Percentiles rank a stretch among this genome's conserved stretches.
Conservation (phyloP, 2,113 vertebrate genomes). For the Pristiophorus japonicus region DNA sequence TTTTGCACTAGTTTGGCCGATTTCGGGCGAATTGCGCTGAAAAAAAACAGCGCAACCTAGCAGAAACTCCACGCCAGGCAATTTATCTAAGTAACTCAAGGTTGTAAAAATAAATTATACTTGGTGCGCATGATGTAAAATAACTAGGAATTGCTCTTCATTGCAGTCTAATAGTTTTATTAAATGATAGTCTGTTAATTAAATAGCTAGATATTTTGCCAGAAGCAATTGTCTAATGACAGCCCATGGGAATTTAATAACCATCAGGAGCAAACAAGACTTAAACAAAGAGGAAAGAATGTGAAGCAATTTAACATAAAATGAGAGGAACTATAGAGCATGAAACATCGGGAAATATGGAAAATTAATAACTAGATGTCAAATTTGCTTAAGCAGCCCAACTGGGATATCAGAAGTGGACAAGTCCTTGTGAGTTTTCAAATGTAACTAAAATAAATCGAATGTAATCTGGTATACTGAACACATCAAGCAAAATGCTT, state of each 20-base stretch:
- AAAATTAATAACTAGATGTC: conserved; percentile 19
- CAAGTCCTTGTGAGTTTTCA: background rate
- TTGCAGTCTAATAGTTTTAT: background rate
- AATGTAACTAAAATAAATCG: conserved; percentile 7
- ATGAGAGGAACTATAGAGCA: background rate
- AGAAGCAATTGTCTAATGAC: background rate
- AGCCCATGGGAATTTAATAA: background rate
- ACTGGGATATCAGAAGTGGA: conserved; percentile 6
- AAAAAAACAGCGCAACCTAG: no score
- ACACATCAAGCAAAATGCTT: background rate
- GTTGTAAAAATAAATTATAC: background rate
- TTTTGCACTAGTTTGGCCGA: no score
- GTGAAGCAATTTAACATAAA: background rate
- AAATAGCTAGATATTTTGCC: conserved; percentile 14
- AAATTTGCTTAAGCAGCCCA: background rate
- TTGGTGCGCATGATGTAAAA: background rate
- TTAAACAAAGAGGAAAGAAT: conserved; percentile 15
- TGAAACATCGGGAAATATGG: background rate
- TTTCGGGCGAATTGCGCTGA: no score
- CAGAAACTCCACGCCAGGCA: background rate
- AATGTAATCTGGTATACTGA: background rate
- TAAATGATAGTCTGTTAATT: background rate
- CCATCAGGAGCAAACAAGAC: background rate
- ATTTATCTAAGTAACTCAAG: background rate
- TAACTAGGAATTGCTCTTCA: background rate